Evolutionary conservation across 2,797 vertebrate species (phyloP).

Genomic region (Mus caroli): DNA sequence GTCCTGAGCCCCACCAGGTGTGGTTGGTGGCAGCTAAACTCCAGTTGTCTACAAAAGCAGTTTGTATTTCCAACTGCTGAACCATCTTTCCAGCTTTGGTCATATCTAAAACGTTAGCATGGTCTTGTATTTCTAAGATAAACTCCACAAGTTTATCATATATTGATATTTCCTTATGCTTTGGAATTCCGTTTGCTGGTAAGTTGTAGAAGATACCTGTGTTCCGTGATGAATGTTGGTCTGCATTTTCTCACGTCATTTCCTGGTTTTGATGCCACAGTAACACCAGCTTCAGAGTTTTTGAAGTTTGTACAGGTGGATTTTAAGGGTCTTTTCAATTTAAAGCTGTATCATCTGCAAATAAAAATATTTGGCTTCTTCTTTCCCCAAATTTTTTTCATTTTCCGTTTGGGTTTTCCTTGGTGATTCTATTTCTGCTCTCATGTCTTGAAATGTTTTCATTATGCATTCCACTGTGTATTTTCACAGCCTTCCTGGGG

Average conservation of each 20-base stretch:
- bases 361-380: not conserved
- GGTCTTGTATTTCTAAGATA: not conserved
- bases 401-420: not conserved
- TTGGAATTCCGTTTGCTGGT: not conserved
- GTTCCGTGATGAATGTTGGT: not conserved
- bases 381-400: not conserved
- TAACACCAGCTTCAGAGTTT: not conserved
- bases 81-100: not conserved
- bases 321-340: not conserved
- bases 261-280: not conserved
- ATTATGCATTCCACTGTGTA: not conserved
- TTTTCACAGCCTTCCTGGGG: not conserved
- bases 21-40: not conserved
- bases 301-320: not conserved
- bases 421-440: not conserved
- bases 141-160: not conserved
- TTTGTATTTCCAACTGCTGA: not conserved
- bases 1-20: not conserved
- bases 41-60: not conserved
- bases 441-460: not conserved
- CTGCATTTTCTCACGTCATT: not conserved
- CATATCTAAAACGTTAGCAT: conserved; percentile 3
- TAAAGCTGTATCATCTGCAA: not conserved
- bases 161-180: not conserved
- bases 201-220: not conserved